phyloP scores from a whole-genome alignment of 2,888 invertebrate genomes.

The Thera obeliscata region DNA sequence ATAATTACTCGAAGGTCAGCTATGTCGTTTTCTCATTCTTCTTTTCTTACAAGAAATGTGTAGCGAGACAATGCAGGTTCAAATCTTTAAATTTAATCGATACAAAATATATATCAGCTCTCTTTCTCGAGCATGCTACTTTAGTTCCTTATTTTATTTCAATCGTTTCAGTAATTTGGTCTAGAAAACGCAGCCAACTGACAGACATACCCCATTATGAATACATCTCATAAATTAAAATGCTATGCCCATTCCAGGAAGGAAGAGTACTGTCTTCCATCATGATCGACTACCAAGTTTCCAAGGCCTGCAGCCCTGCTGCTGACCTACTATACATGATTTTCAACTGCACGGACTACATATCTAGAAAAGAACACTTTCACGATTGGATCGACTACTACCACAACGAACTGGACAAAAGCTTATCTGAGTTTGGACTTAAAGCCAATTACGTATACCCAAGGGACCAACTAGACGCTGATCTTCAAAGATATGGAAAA shows the following conservation, averaged over 20 bases:
- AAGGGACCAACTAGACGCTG: conserved; percentile 48
- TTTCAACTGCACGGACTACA: conserved; percentile 52
- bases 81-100: too few species aligned
- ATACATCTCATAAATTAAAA: neutral
- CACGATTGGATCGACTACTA: conserved; percentile 51
- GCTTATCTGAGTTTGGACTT: conserved; percentile 42
- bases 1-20: too few species aligned
- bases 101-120: too few species aligned
- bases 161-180: too few species aligned
- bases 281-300: conserved; percentile 54
- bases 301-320: conserved; percentile 44
- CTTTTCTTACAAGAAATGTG: too few species aligned
- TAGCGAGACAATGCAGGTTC: too few species aligned
- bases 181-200: too few species aligned
- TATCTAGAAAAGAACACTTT: conserved; percentile 43
- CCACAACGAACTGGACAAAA: conserved; percentile 45
- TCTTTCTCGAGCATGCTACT: too few species aligned
- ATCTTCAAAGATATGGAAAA: conserved; percentile 47
- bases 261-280: conserved; percentile 40
- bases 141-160: too few species aligned
- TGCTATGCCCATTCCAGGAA: conserved; percentile 40
- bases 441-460: conserved; percentile 47
- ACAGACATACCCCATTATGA: neutral
- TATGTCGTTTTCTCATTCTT: too few species aligned
- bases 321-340: conserved; percentile 49